These are phyloP conservation scores for Oxytorus armatus DNA, from an alignment of 2,888 invertebrate species.

Conservation along the genomic window DNA sequence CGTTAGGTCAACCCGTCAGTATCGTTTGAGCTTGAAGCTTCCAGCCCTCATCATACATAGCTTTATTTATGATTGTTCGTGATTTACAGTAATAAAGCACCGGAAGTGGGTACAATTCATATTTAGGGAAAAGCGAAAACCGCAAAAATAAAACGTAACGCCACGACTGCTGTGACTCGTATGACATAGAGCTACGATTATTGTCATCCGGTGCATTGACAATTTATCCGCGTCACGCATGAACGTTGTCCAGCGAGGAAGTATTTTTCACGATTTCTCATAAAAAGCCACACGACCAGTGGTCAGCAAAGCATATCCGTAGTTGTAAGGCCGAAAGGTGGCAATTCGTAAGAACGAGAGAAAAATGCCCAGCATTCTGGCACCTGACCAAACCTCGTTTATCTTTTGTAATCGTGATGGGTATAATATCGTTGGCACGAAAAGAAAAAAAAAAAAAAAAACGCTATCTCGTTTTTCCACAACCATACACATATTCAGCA, in stretches of 20 bases:
- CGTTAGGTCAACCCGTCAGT: neutral
- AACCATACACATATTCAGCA: neutral
- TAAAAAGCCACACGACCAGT: constrained; percentile 13
- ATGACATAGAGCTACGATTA: constrained; percentile 59
- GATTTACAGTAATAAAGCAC: constrained; percentile 41
- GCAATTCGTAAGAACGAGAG: constrained; percentile 64
- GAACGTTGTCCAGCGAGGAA: constrained; percentile 11
- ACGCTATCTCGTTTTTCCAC: neutral
- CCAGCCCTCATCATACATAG: neutral
- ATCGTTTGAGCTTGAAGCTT: constrained; percentile 8
- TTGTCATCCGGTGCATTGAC: constrained; percentile 60
- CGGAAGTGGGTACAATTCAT: constrained; percentile 28
- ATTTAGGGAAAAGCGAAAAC: neutral
- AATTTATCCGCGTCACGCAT: constrained; percentile 47
- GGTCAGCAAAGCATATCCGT: constrained; percentile 14
- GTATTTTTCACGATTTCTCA: constrained; percentile 43
- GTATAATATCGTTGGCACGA: constrained; percentile 13
- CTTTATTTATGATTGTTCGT: constrained; percentile 43
- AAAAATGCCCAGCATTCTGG: constrained; percentile 56
- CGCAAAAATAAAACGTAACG: constrained; percentile 15
- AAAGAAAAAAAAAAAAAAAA: constrained; percentile 29
- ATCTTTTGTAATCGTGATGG: constrained; percentile 31
- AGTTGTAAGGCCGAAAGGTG: constrained; percentile 39
- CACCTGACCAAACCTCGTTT: constrained; percentile 59
- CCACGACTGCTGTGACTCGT: constrained; percentile 23